phyloP scores from a whole-genome alignment of 2,113 vertebrate genomes.

The Lipophrys pholis region DNA sequence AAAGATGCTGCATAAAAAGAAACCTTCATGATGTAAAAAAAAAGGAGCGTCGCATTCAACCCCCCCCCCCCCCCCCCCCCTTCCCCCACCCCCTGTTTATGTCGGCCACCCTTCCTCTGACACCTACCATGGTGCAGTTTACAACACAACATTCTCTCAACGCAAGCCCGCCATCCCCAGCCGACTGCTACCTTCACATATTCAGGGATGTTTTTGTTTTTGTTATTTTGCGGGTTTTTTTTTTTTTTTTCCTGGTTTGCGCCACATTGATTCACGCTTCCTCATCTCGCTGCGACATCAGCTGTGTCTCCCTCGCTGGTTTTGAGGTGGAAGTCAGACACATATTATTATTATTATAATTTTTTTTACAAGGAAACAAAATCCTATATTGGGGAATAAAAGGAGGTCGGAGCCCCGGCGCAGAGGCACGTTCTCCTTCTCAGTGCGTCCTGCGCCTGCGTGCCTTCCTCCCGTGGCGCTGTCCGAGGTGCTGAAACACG shows the following conservation, averaged over 20 bases:
- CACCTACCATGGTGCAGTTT: constrained; percentile 78
- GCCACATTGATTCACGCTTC: constrained; percentile 16
- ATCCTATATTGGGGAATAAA: too few relatives aligned
- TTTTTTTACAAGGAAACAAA: too few relatives aligned
- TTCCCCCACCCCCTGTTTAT: constrained; percentile 44
- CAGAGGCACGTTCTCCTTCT: not conserved
- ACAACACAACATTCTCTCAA: constrained; percentile 45
- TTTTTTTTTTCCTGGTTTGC: not conserved
- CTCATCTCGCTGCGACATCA: constrained; percentile 52
- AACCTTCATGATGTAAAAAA: not conserved
- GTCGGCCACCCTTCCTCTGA: constrained; percentile 38
- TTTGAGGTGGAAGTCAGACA: not conserved
- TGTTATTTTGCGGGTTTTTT: not conserved
- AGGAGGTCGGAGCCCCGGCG: too few relatives aligned
- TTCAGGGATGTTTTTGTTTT: not conserved
- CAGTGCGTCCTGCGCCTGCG: not conserved
- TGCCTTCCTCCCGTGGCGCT: constrained; percentile 48
- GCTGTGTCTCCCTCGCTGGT: constrained; percentile 27
- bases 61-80: not conserved
- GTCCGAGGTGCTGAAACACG: constrained; percentile 75
- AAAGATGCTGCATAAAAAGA: constrained; percentile 69
- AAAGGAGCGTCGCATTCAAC: constrained; percentile 34
- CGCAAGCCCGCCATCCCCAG: constrained; percentile 10
- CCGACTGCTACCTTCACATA: not conserved
- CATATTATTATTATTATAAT: too few relatives aligned